Conservation (phyloP, 1,140 invertebrate genomes). For the Drosophila melanica region DNA sequence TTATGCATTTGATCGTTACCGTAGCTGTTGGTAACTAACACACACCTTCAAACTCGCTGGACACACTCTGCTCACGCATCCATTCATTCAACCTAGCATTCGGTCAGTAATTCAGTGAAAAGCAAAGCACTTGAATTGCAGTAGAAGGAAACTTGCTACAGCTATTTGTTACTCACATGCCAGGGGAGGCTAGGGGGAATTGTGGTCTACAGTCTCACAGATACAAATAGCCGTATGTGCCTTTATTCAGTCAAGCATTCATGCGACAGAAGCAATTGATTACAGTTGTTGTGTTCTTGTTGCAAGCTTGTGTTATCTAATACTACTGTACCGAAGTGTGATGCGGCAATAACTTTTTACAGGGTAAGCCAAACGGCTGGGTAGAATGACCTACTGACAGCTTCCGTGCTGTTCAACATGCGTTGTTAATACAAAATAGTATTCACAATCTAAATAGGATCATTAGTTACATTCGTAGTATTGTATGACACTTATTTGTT, state of each 20-base stretch:
- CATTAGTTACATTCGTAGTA: not conserved
- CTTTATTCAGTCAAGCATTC: constrained; percentile 65
- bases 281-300: constrained; percentile 66
- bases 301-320: constrained; percentile 30
- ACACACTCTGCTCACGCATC: constrained; percentile 2
- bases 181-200: not conserved
- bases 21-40: constrained; percentile 2
- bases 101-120: constrained; percentile 56
- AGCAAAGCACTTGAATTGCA: constrained; percentile 51
- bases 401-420: not conserved
- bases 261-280: constrained; percentile 78
- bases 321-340: constrained; percentile 8
- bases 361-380: too few species aligned
- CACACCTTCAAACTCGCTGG: constrained; percentile 23
- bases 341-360: not conserved
- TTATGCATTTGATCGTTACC: constrained; percentile 21
- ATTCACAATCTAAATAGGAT: not conserved
- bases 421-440: not conserved
- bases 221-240: constrained; percentile 56
- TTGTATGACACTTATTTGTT: not conserved
- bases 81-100: constrained; percentile 33
- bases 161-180: constrained; percentile 62
- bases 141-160: constrained; percentile 44
- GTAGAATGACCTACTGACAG: not conserved
- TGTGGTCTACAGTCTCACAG: constrained; percentile 4